Base-by-base conservation (phyloP, 2,888 invertebrate species). In the Hyppa rectilinea region DNA sequence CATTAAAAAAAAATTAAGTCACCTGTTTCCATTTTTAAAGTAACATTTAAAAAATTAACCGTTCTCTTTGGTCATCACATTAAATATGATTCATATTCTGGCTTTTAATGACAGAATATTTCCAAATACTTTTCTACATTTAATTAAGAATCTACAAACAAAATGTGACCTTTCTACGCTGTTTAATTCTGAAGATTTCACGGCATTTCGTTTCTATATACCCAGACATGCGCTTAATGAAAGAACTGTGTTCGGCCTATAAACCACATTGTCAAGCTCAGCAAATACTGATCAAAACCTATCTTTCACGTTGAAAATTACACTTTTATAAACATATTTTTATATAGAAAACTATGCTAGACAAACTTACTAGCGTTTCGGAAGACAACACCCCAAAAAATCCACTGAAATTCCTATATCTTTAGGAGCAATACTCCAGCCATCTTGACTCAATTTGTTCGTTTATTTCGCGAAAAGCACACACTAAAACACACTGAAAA, bases 381-480 rank as follows among this genome's bases (percentile, higher is more conserved):
- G 26, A 45, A 38, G 67, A n/a, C 43, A 23, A 64, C 79, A 78
- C 75, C 72, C 75, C n/a, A 47, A 66, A 79, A 76, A 79, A 62
- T 20, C 9, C 72, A 65, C 55, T 29, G 60, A 52, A 73, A 43
- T 58, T 64, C 55, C 52, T 23, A 10, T 49, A 36, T 23, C 55
- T 69, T 68, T 49, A 69, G 34, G 26, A 26, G 14, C 1, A 34
- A 53, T n/a, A 20, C 1, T 10, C 2, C 3, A 78, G 78, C 78
- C 78, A 78, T 78, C 78, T 78, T 78, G 75, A 3, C 26, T 31
- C 9, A 9, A 9, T 52, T 43, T 47, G 2, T 20, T 9, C 50
- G 17, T 31, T 17, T 17, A 36, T 31, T 12, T 3, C 20, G 4
- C 23, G 12, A 4, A 14, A 43, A n/a, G 20, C 38, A 50, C 23